Percentiles rank a stretch among this genome's conserved stretches.
phyloP scores from a whole-genome alignment of 2,113 vertebrate species.

The Orthonyx spaldingii region DNA sequence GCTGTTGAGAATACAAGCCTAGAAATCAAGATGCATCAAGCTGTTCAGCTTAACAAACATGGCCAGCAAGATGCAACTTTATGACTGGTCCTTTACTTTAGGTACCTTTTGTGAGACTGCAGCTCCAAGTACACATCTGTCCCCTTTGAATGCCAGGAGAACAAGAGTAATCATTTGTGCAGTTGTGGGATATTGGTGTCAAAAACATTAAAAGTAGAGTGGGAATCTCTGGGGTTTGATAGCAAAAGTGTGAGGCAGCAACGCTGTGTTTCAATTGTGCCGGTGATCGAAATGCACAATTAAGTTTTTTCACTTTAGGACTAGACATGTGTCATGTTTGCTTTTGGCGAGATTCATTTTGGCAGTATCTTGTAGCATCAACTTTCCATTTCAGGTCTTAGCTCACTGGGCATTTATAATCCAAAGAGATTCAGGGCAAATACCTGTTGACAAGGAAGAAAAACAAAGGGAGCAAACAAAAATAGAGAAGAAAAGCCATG shows the following conservation, averaged over 20 bases:
- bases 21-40: neutral
- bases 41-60: neutral
- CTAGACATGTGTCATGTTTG: neutral
- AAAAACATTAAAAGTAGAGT: neutral
- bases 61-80: neutral
- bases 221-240: neutral
- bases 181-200: neutral
- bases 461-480: slow-evolving; percentile 39
- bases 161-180: accelerated
- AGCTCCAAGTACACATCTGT: neutral
- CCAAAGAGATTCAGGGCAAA: slow-evolving; percentile 1
- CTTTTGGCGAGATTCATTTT: neutral
- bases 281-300: neutral
- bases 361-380: neutral
- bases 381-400: slow-evolving; percentile 21
- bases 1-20: neutral
- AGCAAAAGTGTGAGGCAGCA: neutral
- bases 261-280: neutral
- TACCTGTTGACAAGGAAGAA: slow-evolving; percentile 28
- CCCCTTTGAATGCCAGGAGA: neutral
- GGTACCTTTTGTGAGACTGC: neutral
- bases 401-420: slow-evolving; percentile 13
- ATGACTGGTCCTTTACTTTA: neutral
- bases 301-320: neutral
- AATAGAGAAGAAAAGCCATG: neutral